phyloP scores from a whole-genome alignment of 1,140 invertebrate species.

The Kradibia gibbosae region DNA sequence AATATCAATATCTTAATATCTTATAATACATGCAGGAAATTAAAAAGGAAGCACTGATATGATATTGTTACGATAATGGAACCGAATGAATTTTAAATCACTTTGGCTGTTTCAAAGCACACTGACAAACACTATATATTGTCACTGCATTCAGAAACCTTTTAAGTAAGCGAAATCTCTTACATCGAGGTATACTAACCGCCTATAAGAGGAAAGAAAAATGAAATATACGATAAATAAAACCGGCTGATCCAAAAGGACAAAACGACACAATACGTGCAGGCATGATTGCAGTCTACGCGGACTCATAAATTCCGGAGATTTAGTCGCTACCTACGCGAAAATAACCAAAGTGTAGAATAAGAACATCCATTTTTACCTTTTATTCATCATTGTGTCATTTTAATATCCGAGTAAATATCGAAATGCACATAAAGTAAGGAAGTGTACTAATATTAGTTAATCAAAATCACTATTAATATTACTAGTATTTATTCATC shows the following conservation, averaged over 20 bases:
- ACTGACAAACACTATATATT: background rate
- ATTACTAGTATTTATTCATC: no score
- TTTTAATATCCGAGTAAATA: constrained; percentile 1
- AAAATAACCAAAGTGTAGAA: constrained; percentile 5
- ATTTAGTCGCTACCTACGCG: constrained; percentile 24
- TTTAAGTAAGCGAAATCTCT: constrained; percentile 15
- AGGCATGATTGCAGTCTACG: background rate
- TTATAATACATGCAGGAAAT: background rate
- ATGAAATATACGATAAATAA: constrained; percentile 28
- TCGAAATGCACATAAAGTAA: background rate
- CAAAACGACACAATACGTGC: constrained; percentile 14
- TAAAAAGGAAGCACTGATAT: background rate
- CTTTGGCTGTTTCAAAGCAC: background rate
- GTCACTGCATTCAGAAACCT: background rate
- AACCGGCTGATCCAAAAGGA: constrained; percentile 17
- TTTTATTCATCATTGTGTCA: constrained; percentile 3
- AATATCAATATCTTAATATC: background rate
- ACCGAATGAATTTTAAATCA: constrained; percentile 26
- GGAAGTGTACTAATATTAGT: no score
- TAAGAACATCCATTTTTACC: constrained; percentile 17
- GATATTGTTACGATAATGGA: background rate
- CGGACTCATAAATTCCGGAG: constrained; percentile 24
- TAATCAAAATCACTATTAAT: no score
- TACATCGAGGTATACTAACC: background rate
- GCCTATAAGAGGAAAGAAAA: background rate